These are phyloP conservation scores for Penaeus vannamei DNA, from an alignment of 1,140 invertebrate genomes.

Conservation along the genomic window DNA sequence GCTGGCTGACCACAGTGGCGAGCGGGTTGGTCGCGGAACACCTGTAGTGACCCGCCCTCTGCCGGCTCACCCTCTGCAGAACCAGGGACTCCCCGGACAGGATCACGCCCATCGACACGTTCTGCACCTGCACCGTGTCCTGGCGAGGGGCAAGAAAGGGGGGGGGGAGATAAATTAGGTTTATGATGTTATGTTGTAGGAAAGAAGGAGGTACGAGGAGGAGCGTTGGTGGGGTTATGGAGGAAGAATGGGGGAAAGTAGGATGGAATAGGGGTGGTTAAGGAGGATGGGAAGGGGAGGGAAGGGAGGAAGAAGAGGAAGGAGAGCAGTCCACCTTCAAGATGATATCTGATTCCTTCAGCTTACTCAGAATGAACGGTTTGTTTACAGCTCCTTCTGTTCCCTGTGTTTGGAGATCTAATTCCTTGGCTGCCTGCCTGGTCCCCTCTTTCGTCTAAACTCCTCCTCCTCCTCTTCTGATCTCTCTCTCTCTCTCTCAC, in stretches of 20 bases:
- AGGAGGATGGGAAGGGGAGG: neutral
- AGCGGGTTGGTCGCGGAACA: slow-evolving; percentile 77
- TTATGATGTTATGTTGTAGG: neutral
- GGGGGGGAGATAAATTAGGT: neutral
- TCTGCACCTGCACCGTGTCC: slow-evolving; percentile 76
- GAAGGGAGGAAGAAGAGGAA: neutral
- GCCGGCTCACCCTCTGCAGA: slow-evolving; percentile 77
- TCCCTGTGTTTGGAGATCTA: too few relatives aligned
- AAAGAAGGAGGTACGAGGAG: neutral
- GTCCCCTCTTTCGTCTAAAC: neutral
- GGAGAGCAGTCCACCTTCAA: too few relatives aligned
- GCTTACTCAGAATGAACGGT: too few relatives aligned
- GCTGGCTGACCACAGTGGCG: slow-evolving; percentile 74
- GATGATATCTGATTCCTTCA: too few relatives aligned
- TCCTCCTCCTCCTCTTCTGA: neutral
- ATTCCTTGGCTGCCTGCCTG: too few relatives aligned
- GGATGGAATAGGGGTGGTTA: neutral
- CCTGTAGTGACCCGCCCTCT: slow-evolving; percentile 80
- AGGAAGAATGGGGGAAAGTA: neutral
- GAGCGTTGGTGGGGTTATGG: neutral
- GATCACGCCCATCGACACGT: slow-evolving; percentile 78
- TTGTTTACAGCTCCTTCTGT: too few relatives aligned
- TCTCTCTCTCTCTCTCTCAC: slow-evolving; percentile 16
- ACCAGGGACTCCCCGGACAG: slow-evolving; percentile 79
- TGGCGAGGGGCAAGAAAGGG: slow-evolving; percentile 71